Evolutionary conservation across 2,888 invertebrate genomes (phyloP).

Genomic region (Synanthedon tipuliformis): DNA sequence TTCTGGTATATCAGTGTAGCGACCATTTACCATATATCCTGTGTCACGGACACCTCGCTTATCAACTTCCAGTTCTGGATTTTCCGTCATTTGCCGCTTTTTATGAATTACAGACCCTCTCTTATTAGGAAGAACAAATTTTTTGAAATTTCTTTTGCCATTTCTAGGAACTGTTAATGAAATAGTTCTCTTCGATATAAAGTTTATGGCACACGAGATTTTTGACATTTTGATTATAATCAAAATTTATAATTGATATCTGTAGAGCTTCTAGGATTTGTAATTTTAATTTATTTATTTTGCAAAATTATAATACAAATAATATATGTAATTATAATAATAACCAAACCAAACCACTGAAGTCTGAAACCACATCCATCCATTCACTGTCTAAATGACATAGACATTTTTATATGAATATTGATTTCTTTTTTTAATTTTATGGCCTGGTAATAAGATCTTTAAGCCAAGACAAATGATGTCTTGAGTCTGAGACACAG

Average conservation of each 20-base stretch:
- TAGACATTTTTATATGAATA: no score
- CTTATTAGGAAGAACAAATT: slow-evolving; percentile 81
- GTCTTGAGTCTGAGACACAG: no score
- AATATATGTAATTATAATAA: no score
- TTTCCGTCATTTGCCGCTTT: slow-evolving; percentile 65
- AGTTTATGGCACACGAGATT: slow-evolving; percentile 35
- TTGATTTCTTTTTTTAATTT: no score
- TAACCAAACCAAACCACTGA: no score
- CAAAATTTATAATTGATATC: not conserved
- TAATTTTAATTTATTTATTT: no score
- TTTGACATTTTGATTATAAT: slow-evolving; percentile 37
- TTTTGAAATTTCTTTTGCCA: slow-evolving; percentile 86
- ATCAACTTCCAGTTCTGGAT: slow-evolving; percentile 76
- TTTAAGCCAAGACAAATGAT: no score
- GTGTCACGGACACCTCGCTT: slow-evolving; percentile 77
- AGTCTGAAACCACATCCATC: no score
- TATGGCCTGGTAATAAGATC: no score
- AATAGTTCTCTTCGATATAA: slow-evolving; percentile 41
- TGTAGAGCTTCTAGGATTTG: no score
- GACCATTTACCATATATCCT: slow-evolving; percentile 69
- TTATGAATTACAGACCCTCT: slow-evolving; percentile 79
- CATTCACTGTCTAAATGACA: no score
- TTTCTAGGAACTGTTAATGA: slow-evolving; percentile 44
- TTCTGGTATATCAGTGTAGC: slow-evolving; percentile 79
- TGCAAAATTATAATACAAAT: no score